These are phyloP conservation scores for Xenopus borealis DNA, from an alignment of 2,113 vertebrate species.

Conservation along the genomic window DNA sequence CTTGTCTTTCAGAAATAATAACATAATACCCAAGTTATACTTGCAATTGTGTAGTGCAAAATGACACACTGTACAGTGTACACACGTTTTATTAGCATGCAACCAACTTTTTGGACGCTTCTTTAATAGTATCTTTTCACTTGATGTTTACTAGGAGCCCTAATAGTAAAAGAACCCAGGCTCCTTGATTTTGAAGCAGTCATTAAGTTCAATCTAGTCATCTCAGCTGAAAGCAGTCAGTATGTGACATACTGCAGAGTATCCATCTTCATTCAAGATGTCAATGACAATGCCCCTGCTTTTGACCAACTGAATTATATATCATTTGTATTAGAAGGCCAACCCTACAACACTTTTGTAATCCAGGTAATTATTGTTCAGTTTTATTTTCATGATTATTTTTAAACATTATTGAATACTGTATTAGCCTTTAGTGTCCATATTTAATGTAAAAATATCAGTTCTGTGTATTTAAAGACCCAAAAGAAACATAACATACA, in stretches of 20 bases:
- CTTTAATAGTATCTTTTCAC: too few relatives aligned
- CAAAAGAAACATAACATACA: too few relatives aligned
- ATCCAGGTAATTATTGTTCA: slow-evolving; percentile 71
- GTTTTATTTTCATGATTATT: too few relatives aligned
- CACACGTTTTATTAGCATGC: too few relatives aligned
- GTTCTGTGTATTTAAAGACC: too few relatives aligned
- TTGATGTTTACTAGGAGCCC: slow-evolving; percentile 63
- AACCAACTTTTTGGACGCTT: too few relatives aligned
- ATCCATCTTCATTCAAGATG: slow-evolving; percentile 71
- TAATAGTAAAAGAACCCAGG: slow-evolving; percentile 74
- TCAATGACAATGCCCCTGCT: slow-evolving; percentile 79
- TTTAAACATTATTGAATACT: not conserved
- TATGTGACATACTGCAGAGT: slow-evolving; percentile 70
- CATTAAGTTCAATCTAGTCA: slow-evolving; percentile 65
- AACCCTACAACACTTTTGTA: slow-evolving; percentile 66
- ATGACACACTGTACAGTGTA: too few relatives aligned
- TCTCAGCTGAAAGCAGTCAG: slow-evolving; percentile 72
- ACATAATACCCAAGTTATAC: too few relatives aligned
- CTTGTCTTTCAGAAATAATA: too few relatives aligned
- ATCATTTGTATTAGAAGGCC: slow-evolving; percentile 78
- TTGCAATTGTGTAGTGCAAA: too few relatives aligned
- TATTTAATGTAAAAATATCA: too few relatives aligned
- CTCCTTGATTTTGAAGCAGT: slow-evolving; percentile 79
- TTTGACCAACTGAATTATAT: slow-evolving; percentile 75
- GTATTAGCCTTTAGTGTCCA: too few relatives aligned